Evolutionary conservation across 2,797 vertebrate species (phyloP).

Genomic region (Rachycentron canadum): DNA sequence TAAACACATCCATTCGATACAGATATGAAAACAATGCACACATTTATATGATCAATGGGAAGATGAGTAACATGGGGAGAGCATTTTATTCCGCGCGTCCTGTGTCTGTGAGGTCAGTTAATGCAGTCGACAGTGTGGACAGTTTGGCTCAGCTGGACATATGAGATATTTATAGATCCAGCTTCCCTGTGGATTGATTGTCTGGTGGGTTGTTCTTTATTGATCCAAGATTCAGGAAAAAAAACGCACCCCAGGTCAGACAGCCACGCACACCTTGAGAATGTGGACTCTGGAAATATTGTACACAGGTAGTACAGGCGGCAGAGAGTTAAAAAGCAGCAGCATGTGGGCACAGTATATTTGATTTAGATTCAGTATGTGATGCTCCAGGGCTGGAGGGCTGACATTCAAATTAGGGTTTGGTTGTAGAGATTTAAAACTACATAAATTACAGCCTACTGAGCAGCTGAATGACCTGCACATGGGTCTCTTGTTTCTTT

Average conservation of each 20-base stretch:
- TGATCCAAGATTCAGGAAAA: slow-evolving; percentile 77
- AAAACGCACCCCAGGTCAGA: slow-evolving; percentile 68
- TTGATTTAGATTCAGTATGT: slow-evolving; percentile 58
- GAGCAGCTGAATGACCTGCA: slow-evolving; percentile 68
- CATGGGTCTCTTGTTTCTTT: slow-evolving; percentile 55
- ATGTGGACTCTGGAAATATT: slow-evolving; percentile 49
- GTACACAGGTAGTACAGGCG: slow-evolving; percentile 23
- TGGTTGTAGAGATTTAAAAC: slow-evolving; percentile 66
- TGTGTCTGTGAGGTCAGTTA: slow-evolving; percentile 54
- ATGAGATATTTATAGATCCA: slow-evolving; percentile 78
- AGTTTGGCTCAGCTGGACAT: slow-evolving; percentile 71
- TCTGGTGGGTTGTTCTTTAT: slow-evolving; percentile 75
- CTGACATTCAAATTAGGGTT: slow-evolving; percentile 72
- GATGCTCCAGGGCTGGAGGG: slow-evolving; percentile 29
- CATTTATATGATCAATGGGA: slow-evolving; percentile 71
- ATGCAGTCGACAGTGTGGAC: slow-evolving; percentile 37
- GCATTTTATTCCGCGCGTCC: slow-evolving; percentile 38
- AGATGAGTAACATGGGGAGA: slow-evolving; percentile 60
- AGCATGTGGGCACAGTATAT: slow-evolving; percentile 33
- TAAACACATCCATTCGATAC: slow-evolving; percentile 48
- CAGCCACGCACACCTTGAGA: slow-evolving; percentile 52
- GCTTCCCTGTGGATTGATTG: slow-evolving; percentile 70
- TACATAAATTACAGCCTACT: slow-evolving; percentile 65
- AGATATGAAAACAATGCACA: slow-evolving; percentile 61
- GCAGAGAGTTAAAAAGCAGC: slow-evolving; percentile 19